Evolutionary conservation across 1,140 invertebrate species (phyloP).

Genomic region (Drosophila suzukii): DNA sequence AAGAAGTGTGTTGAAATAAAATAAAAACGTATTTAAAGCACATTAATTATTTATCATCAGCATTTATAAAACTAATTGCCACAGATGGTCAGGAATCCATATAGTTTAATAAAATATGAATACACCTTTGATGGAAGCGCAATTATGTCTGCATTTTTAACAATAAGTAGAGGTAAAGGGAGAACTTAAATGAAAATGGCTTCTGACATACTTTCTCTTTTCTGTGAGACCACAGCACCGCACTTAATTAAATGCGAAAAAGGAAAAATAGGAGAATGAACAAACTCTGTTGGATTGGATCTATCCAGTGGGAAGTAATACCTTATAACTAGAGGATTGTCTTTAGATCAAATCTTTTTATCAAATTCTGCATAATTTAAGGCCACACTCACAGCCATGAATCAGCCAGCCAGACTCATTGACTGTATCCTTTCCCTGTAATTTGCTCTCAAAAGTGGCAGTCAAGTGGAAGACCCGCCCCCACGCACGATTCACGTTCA

Average conservation of each 20-base stretch:
- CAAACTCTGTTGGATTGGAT: constrained; percentile 6
- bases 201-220: constrained; percentile 9
- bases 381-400: constrained; percentile 30
- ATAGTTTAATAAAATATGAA: too few species aligned
- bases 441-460: constrained; percentile 48
- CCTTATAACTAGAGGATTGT: neutral
- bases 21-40: too few species aligned
- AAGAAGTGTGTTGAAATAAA: too few species aligned
- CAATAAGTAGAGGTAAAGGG: neutral
- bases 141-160: neutral
- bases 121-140: too few species aligned
- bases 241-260: constrained; percentile 11
- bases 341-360: too few species aligned
- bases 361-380: constrained; percentile 29
- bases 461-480: constrained; percentile 40
- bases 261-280: neutral
- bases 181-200: neutral
- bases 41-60: too few species aligned
- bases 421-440: constrained; percentile 42
- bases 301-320: neutral
- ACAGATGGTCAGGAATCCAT: too few species aligned
- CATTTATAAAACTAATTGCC: too few species aligned
- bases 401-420: constrained; percentile 30
- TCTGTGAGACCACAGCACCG: neutral
- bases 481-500: constrained; percentile 2